phyloP scores from a whole-genome alignment of 2,888 invertebrate genomes.

The Oxytorus armatus region DNA sequence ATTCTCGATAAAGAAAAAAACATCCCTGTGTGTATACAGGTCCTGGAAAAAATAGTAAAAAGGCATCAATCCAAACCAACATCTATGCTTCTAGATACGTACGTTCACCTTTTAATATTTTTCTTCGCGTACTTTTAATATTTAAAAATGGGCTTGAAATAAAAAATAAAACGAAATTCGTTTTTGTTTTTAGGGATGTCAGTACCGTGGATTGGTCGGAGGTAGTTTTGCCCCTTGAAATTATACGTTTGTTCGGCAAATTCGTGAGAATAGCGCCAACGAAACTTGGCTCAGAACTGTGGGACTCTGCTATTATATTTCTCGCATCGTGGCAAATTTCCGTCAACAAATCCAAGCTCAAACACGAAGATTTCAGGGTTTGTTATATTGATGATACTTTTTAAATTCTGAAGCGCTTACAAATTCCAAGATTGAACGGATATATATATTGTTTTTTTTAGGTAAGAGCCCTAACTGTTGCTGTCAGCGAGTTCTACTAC shows the following conservation, averaged over 20 bases:
- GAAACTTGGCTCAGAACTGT: constrained; percentile 85
- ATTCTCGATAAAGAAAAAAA: constrained; percentile 66
- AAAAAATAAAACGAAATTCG: neutral
- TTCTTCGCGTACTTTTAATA: no score
- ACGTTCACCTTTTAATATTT: constrained; percentile 36
- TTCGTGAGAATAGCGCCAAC: constrained; percentile 73
- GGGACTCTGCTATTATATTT: constrained; percentile 91
- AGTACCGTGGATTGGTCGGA: constrained; percentile 74
- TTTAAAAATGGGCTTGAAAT: neutral
- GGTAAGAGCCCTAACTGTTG: constrained; percentile 82
- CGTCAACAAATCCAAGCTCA: constrained; percentile 82
- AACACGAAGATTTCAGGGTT: constrained; percentile 86
- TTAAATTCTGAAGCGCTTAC: neutral
- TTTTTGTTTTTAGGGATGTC: constrained; percentile 73
- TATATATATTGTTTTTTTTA: constrained; percentile 44
- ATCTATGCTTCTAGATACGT: constrained; percentile 75
- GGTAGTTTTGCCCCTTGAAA: constrained; percentile 76
- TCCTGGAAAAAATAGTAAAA: constrained; percentile 74
- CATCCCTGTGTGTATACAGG: constrained; percentile 48
- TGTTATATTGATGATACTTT: constrained; percentile 20
- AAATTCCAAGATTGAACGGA: neutral
- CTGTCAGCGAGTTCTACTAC: constrained; percentile 86
- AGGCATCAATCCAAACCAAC: constrained; percentile 71
- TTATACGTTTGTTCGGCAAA: constrained; percentile 76
- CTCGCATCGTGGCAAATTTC: constrained; percentile 89